Base-by-base conservation (phyloP, 2,888 invertebrate genomes). In the Vandiemenella viatica region DNA sequence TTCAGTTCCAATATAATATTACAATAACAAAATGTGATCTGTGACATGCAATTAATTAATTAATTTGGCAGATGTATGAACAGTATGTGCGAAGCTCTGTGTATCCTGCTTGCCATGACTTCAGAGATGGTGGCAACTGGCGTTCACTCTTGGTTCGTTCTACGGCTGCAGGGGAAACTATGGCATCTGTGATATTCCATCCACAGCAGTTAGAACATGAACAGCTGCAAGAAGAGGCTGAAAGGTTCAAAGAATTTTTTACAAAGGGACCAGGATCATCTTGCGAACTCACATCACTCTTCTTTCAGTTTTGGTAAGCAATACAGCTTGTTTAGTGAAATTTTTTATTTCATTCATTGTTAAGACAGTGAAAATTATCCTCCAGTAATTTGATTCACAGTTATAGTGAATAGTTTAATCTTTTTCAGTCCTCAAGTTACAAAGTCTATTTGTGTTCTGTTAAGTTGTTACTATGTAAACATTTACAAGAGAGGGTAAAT, bases 61-160 rank as follows among this genome's bases (percentile, higher is more conserved):
- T 32, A 32, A 3, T 32, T 32, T 32, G 32, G 2, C 46, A 65
- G 65, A 53, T 56, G 41, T 65, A 63, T 51, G 61, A 70, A 63
- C 53, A 60, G 16, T 66, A 67, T 54, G 54, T 63, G 15, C 62
- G 64, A 43, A 51, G 58, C 10, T 69, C 62, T n/a, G 48, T 56
- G 2, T 53, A 61, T 21, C 49, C 47, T n/a, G 63, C 65, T 3
- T 71, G 66, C 57, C 61, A 65, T 49, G 67, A 67, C 41, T 65
- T 66, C 53, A 59, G 60, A 19, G 62, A 66, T 38, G 60, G 62
- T 5, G 76, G 76, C 5, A 62, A 70, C 59, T 76, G 75, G 75
- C 62, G 70, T 53, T 65, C 65, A 57, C 53, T 74, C 43, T 62
- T 68, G 1, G 66, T 75, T 15, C 61, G 75, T 10, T 70, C 63